Evolutionary conservation across 2,113 vertebrate species (phyloP).

Genomic region (Apeltes quadracus): DNA sequence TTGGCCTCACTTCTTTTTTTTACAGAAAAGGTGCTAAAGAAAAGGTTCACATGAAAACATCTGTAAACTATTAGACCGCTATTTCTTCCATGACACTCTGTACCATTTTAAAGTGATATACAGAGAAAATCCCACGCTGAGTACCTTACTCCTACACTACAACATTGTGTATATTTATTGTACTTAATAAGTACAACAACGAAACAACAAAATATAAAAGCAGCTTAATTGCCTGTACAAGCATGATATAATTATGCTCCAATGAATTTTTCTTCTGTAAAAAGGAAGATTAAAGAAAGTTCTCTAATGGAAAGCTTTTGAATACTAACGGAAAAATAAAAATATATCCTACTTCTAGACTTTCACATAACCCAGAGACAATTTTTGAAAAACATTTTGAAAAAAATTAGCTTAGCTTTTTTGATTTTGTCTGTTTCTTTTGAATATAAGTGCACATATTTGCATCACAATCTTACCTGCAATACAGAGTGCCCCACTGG

Average conservation of each 20-base stretch:
- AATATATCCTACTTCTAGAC: neutral
- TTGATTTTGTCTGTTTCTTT: neutral
- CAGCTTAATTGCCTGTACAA: slow-evolving; percentile 35
- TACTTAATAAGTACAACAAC: slow-evolving; percentile 25
- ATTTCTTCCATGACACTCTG: slow-evolving; percentile 35
- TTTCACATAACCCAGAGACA: neutral
- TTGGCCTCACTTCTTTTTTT: neutral
- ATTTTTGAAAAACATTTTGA: slow-evolving; percentile 17
- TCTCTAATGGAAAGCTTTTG: neutral
- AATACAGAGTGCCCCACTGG: slow-evolving; percentile 95
- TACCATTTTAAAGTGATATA: slow-evolving; percentile 21
- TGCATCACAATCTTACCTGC: slow-evolving; percentile 90
- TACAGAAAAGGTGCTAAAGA: neutral
- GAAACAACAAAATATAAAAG: slow-evolving; percentile 41
- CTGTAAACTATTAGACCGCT: slow-evolving; percentile 25
- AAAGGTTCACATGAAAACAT: slow-evolving; percentile 36
- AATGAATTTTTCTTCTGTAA: neutral
- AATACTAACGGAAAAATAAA: neutral
- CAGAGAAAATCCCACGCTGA: slow-evolving; percentile 41
- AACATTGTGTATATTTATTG: slow-evolving; percentile 33
- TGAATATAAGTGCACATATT: slow-evolving; percentile 10
- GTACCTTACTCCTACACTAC: slow-evolving; percentile 34
- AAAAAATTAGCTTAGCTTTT: neutral
- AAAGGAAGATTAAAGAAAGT: neutral
- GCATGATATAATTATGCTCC: slow-evolving; percentile 14